Evolutionary conservation across 2,888 invertebrate species (phyloP).

Genomic region (Rhorus exstirpatorius): DNA sequence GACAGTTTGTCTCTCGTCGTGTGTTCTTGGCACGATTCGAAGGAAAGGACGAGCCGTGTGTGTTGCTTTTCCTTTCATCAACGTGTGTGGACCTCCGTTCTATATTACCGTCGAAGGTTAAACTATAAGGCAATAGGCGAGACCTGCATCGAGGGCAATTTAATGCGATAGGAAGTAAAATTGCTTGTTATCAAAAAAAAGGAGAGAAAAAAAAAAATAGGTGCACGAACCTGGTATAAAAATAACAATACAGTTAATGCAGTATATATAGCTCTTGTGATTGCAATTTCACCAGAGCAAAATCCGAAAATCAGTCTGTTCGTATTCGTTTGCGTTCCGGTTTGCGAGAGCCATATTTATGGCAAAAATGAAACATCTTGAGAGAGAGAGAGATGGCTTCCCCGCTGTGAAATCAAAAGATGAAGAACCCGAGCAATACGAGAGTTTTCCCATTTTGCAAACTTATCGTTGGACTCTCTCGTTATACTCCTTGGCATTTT

Average conservation of each 20-base stretch:
- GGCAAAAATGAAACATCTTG: too few relatives aligned
- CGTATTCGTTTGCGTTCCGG: too few relatives aligned
- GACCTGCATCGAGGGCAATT: constrained; percentile 11
- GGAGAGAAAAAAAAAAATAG: background rate
- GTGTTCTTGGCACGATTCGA: constrained; percentile 69
- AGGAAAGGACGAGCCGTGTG: constrained; percentile 58
- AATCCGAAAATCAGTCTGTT: too few relatives aligned
- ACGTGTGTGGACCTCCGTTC: constrained; percentile 45
- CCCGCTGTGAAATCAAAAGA: too few relatives aligned
- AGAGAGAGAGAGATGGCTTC: too few relatives aligned
- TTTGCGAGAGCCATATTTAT: too few relatives aligned
- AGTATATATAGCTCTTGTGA: background rate
- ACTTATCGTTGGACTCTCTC: too few relatives aligned
- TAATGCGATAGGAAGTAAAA: constrained; percentile 8
- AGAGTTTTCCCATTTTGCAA: too few relatives aligned
- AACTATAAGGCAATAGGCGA: background rate
- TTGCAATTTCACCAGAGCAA: background rate
- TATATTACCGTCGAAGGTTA: constrained; percentile 53
- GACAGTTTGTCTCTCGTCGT: constrained; percentile 44
- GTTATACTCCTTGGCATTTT: too few relatives aligned
- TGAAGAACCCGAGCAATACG: too few relatives aligned
- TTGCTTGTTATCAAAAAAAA: background rate
- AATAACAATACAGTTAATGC: background rate
- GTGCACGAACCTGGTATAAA: background rate
- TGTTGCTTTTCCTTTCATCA: constrained; percentile 59